These are phyloP conservation scores for Limanda limanda DNA, from an alignment of 2,113 vertebrate species.

Conservation along the genomic window DNA sequence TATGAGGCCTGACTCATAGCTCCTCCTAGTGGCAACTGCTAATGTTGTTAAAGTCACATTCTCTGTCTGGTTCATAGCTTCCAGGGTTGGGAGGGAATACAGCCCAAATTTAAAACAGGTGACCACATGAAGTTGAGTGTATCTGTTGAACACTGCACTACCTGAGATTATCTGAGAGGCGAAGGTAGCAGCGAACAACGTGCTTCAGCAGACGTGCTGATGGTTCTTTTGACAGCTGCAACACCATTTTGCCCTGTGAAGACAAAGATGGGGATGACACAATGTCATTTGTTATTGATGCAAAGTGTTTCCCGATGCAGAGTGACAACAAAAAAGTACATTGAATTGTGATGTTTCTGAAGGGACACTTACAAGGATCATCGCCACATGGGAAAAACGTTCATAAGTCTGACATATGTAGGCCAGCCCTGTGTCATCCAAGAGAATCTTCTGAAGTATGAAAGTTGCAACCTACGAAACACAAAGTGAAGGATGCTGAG, in stretches of 20 bases:
- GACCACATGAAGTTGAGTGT: neutral
- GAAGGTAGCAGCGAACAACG: constrained; percentile 96
- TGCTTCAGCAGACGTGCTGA: constrained; percentile 96
- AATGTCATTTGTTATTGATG: no score
- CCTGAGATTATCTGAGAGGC: constrained; percentile 98
- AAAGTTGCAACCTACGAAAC: constrained; percentile 93
- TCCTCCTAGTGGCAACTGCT: constrained; percentile 42
- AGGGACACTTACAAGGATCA: constrained; percentile 91
- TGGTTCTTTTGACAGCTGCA: constrained; percentile 97
- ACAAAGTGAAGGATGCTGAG: constrained; percentile 4
- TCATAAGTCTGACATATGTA: constrained; percentile 99
- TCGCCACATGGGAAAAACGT: constrained; percentile 97
- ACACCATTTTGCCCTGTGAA: constrained; percentile 95
- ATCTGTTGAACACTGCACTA: constrained; percentile 56
- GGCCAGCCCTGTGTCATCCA: constrained; percentile 97
- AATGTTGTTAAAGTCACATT: neutral
- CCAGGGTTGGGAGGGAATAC: neutral
- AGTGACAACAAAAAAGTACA: neutral
- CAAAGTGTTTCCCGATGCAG: neutral
- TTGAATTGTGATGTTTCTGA: neutral
- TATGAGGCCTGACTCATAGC: constrained; percentile 3
- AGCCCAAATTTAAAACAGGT: neutral
- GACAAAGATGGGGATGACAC: neutral
- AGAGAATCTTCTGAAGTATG: constrained; percentile 96
- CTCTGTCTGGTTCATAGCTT: neutral